Evolutionary conservation across 1,140 invertebrate species (phyloP).

Genomic region (Calliphora vicina): DNA sequence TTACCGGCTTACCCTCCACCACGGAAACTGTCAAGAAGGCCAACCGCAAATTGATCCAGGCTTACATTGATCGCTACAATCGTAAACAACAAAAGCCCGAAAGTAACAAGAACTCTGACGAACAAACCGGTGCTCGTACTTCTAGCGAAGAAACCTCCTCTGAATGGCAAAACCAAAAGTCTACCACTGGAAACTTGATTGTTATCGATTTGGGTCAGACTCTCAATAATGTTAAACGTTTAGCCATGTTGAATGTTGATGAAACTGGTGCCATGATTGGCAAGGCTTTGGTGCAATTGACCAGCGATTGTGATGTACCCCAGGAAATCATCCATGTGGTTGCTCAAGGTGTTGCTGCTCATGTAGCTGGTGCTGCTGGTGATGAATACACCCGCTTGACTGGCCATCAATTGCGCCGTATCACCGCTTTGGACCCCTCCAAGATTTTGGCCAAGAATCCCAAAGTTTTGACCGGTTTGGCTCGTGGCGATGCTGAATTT

Average conservation of each 20-base stretch:
- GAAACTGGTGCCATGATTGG: slow-evolving; percentile 54
- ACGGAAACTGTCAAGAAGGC: slow-evolving; percentile 48
- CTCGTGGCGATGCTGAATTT: slow-evolving; percentile 67
- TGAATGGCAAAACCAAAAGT: slow-evolving; percentile 23
- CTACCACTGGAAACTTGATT: slow-evolving; percentile 7
- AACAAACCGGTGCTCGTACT: slow-evolving; percentile 40
- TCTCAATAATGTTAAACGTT: slow-evolving; percentile 54
- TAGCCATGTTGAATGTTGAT: slow-evolving; percentile 55
- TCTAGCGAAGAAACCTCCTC: slow-evolving; percentile 49
- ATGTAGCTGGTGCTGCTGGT: slow-evolving; percentile 67
- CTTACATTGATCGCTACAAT: slow-evolving; percentile 57
- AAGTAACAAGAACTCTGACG: slow-evolving; percentile 6
- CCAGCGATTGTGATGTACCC: slow-evolving; percentile 53
- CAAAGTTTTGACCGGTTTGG: slow-evolving; percentile 65
- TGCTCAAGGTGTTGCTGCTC: slow-evolving; percentile 60
- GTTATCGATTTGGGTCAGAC: slow-evolving; percentile 55
- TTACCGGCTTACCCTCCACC: slow-evolving; percentile 50
- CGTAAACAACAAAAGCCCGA: slow-evolving; percentile 45
- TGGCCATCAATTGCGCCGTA: slow-evolving; percentile 65
- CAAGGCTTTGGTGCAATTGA: slow-evolving; percentile 51
- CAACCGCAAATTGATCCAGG: slow-evolving; percentile 53
- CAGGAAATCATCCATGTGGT: slow-evolving; percentile 60
- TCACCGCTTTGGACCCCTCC: slow-evolving; percentile 78
- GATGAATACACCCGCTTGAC: slow-evolving; percentile 69
- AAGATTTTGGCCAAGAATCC: slow-evolving; percentile 70